Evolutionary conservation across 2,797 vertebrate species (phyloP).

Genomic region (Tympanoctomys barrerae): DNA sequence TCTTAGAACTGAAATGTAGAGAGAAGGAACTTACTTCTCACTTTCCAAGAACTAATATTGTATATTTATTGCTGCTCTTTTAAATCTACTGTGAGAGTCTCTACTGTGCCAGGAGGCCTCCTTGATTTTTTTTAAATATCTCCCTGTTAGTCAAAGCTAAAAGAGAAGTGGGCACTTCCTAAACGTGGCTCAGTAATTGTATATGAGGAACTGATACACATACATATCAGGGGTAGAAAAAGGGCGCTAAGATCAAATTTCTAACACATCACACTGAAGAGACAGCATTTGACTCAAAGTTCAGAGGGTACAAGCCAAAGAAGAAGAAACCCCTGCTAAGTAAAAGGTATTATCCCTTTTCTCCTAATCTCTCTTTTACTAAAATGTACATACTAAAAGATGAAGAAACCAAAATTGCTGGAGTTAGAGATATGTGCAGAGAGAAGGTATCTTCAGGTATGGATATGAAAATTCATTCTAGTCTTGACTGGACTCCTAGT

Average conservation of each 20-base stretch:
- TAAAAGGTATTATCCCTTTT: background rate
- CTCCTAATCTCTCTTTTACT: background rate
- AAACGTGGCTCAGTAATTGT: background rate
- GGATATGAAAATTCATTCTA: background rate
- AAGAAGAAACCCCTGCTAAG: background rate
- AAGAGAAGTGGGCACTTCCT: background rate
- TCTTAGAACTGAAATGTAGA: slow-evolving; percentile 16
- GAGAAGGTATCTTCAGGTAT: background rate
- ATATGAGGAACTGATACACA: background rate
- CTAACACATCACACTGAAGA: background rate
- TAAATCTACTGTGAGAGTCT: background rate
- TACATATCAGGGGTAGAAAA: background rate
- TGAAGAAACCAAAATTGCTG: background rate
- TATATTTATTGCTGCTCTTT: background rate
- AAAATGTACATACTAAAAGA: background rate
- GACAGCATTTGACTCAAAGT: background rate
- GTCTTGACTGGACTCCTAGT: slow-evolving; percentile 4
- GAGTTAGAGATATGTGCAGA: background rate
- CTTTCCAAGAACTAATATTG: background rate
- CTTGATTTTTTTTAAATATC: slow-evolving; percentile 11
- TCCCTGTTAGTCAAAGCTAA: background rate
- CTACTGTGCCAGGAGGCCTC: background rate
- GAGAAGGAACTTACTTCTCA: slow-evolving; percentile 32
- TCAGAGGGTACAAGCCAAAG: background rate
- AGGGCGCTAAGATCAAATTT: background rate